Base-by-base conservation (phyloP, 1,140 invertebrate species). In the Agraylea sexmaculata region DNA sequence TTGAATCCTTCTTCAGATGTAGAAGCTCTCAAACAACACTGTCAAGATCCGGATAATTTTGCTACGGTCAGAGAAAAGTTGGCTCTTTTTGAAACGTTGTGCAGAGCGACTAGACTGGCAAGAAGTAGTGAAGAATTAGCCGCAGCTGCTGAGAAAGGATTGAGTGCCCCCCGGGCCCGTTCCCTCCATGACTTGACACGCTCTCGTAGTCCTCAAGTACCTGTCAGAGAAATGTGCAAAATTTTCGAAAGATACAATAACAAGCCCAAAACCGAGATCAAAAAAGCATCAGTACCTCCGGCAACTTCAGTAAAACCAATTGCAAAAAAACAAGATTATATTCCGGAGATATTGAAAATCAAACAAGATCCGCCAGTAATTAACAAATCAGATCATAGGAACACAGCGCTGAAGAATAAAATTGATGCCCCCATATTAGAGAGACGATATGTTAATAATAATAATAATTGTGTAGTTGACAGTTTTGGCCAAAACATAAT, bases 51-150 rank as follows among this genome's bases (percentile, higher is more conserved):
- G 3, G 71, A 73, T 31, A 69, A 60, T 30, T 75, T 74, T 50
- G 73, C 75, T 4, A 71, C 73, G 0, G 73, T 77, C 1, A 66
- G 66, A 37, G 73, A 75, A 43, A 75, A 75, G 47, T 54, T 74
- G 1, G 66, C 70, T 1, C 53, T 77, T 4, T 77, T 76, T 45
- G 73, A 77, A 45, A 71, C 71, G 0, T 50, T 75, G 11, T 72
- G 70, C 15, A 57, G 61, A 40, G 66, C 64, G 3, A 60, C 71
- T 7, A 60, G 69, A 15, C 51, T 70, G 4, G 64, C 64, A 1
- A 55, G 60, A 13, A 64, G 64, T 22, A 73, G 66, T 28, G 65
- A 68, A 32, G 59, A 64, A 0, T 49, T 61, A 25, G 55, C 60
- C 0, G 44, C 54, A 4, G 41, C 51, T 6, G 53, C 58, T 10